Evolutionary conservation across 2,797 vertebrate genomes (phyloP), one percentile per base, ranked within the genome.

Genomic region (Danio tinwini): DNA sequence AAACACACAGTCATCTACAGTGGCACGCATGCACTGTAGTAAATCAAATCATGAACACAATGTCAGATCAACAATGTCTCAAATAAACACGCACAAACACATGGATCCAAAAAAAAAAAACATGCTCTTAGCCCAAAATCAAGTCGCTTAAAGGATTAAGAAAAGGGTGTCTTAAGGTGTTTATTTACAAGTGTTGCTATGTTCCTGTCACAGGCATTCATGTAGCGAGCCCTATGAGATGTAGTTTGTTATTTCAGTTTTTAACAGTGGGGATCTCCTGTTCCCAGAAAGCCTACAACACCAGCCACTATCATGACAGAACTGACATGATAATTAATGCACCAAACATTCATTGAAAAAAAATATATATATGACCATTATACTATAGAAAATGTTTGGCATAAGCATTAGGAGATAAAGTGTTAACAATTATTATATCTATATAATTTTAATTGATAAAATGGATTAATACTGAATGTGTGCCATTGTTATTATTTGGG

Each of bases 1-100:
- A n/a, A 72, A 52, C 29, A 29, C 29, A 53, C 21, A 16, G 79
- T 69, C 78, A 81, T 84, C 62, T 76, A 49, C 76, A 83, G 50
- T 53, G 40, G 59, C 56, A 80, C 68, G 21, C 16, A 44, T 64
- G 67, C 40, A 55, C 47, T 74, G 37, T 68, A 80, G 69, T 68
- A 81, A 83, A 86, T 81, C 61, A 81, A 83, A 81, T 82, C 82
- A 80, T 72, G 77, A 62, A 50, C 59, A 75, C 55, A 82, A 81
- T 67, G 81, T 53, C 81, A 59, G 80, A 52, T 76, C 42, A 17
- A n/a, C n/a, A n/a, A n/a, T n/a, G 62, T 19, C 65, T 77, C 74
- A 37, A 70, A 40, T 6, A 77, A 62, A 77, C 53, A 56, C 61
- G 37, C 5, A 16, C 47, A 52, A 49, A 19, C 17, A 53, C 45